Conservation (phyloP, 2,113 vertebrate species). For the Gasterosteus aculeatus region DNA sequence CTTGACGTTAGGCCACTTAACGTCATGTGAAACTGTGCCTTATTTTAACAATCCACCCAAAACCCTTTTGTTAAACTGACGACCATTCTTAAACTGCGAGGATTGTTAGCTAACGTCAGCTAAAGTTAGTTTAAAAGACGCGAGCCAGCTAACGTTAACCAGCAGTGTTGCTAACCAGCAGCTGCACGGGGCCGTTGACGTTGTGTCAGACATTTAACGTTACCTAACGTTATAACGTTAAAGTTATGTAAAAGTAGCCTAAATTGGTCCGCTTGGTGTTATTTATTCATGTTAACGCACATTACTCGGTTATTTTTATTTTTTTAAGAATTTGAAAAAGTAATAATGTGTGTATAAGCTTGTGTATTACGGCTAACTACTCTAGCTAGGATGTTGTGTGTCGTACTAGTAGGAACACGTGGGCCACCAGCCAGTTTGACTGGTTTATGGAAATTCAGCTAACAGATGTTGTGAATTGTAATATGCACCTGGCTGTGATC, state of each 20-base stretch:
- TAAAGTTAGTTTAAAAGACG: background rate
- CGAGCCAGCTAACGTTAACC: background rate
- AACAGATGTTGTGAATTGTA: background rate
- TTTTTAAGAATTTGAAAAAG: background rate
- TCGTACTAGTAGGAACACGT: background rate
- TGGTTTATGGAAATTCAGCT: background rate
- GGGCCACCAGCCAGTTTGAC: background rate
- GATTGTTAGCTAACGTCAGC: background rate
- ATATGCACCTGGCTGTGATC: background rate
- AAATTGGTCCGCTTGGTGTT: background rate
- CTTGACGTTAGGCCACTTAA: too few relatives aligned
- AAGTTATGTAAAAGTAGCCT: background rate
- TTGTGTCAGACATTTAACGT: background rate
- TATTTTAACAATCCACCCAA: background rate
- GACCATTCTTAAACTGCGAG: too few relatives aligned
- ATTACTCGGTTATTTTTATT: background rate
- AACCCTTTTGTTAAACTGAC: background rate
- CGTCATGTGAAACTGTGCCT: too few relatives aligned
- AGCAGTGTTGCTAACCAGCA: background rate
- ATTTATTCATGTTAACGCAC: background rate
- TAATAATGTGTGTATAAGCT: too few relatives aligned
- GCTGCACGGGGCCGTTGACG: too few relatives aligned
- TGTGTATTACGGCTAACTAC: background rate
- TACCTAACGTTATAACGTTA: background rate
- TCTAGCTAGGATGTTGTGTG: background rate